A percentile compares a stretch with the other conserved stretches of the same genome.
phyloP scores from a whole-genome alignment of 2,797 vertebrate species.

The Oreonectes daqikongensis region DNA sequence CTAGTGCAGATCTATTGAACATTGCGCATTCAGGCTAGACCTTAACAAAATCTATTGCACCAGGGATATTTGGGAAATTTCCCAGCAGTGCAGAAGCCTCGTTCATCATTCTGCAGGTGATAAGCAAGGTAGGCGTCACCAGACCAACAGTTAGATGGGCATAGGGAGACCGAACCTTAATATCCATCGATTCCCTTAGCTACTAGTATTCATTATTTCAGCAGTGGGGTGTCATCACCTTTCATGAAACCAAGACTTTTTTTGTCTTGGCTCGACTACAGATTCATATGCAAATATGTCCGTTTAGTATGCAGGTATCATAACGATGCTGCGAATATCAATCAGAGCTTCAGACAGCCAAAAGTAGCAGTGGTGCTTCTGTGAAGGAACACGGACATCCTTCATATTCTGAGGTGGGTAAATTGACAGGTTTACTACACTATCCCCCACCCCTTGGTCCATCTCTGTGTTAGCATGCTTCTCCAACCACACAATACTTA shows the following conservation, averaged over 20 bases:
- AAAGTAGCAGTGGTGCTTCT: constrained; percentile 49
- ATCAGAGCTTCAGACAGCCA: constrained; percentile 54
- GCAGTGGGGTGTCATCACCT: constrained; percentile 47
- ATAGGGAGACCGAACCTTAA: constrained; percentile 50
- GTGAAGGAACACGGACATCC: constrained; percentile 36
- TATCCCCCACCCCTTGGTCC: constrained; percentile 10
- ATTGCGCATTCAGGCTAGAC: constrained; percentile 53
- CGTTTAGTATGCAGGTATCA: constrained; percentile 59
- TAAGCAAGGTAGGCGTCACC: constrained; percentile 57
- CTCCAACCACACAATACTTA: constrained; percentile 22
- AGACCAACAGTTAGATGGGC: constrained; percentile 44
- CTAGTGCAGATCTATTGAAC: constrained; percentile 53
- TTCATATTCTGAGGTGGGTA: constrained; percentile 43
- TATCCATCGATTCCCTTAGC: constrained; percentile 57
- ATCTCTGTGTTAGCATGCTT: constrained; percentile 32
- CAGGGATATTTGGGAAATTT: constrained; percentile 55
- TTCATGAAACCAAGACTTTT: constrained; percentile 50
- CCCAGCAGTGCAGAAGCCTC: constrained; percentile 49
- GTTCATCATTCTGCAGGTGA: constrained; percentile 55
- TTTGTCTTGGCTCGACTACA: constrained; percentile 50
- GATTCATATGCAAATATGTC: constrained; percentile 59
- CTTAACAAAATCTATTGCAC: constrained; percentile 52
- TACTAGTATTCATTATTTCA: constrained; percentile 54
- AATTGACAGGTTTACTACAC: constrained; percentile 41
- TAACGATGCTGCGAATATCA: constrained; percentile 61